Evolutionary conservation across 2,888 invertebrate species (phyloP).

Genomic region (Thelaira solivaga): DNA sequence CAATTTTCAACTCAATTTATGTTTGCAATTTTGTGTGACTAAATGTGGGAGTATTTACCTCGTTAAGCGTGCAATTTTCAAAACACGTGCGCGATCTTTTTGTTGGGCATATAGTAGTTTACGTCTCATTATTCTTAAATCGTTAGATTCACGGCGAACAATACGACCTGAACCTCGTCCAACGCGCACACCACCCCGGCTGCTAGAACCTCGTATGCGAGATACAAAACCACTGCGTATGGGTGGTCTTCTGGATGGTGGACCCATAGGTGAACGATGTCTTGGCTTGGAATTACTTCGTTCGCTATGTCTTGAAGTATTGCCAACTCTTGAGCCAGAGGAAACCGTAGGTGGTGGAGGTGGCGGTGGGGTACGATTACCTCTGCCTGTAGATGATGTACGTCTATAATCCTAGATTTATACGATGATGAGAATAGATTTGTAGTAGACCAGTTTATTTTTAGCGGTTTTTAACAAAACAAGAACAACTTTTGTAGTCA

Average conservation of each 20-base stretch:
- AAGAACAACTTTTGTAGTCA: constrained; percentile 49
- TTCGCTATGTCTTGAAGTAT: constrained; percentile 65
- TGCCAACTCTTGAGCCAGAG: constrained; percentile 67
- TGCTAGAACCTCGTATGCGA: constrained; percentile 70
- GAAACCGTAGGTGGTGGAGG: constrained; percentile 71
- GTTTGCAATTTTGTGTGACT: constrained; percentile 34
- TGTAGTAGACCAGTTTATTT: constrained; percentile 70
- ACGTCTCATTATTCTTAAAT: constrained; percentile 75
- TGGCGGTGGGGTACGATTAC: constrained; percentile 74
- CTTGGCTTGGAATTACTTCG: constrained; percentile 68
- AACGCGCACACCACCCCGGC: constrained; percentile 71
- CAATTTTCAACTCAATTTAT: constrained; percentile 51
- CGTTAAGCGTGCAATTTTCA: constrained; percentile 76
- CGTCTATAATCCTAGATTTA: constrained; percentile 76
- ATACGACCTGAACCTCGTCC: constrained; percentile 72
- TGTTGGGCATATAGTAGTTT: constrained; percentile 75
- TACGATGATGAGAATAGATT: constrained; percentile 73
- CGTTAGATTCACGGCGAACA: constrained; percentile 73
- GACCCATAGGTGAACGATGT: constrained; percentile 75
- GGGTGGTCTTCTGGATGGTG: constrained; percentile 71
- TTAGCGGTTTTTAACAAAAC: constrained; percentile 55
- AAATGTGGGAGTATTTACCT: constrained; percentile 71
- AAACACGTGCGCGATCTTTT: constrained; percentile 75
- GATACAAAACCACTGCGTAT: constrained; percentile 74
- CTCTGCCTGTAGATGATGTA: constrained; percentile 72